phyloP scores from a whole-genome alignment of 2,797 vertebrate species.

The Alauda arvensis region DNA sequence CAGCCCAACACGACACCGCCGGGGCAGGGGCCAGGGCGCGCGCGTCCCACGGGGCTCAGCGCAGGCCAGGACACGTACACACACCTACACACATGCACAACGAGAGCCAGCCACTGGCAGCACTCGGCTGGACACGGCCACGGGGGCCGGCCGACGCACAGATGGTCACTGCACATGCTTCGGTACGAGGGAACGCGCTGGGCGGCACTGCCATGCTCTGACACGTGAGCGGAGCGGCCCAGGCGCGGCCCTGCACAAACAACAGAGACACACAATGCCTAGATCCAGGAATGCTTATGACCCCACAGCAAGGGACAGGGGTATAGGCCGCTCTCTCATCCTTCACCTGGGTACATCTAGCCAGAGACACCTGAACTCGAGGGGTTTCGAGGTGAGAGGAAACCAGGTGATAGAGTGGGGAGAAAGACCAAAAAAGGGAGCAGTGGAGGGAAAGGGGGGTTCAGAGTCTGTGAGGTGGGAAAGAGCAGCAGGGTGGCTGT shows the following conservation, averaged over 20 bases:
- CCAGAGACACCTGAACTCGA: background rate
- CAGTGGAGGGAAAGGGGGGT: slow-evolving; percentile 4
- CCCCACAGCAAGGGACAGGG: slow-evolving; percentile 18
- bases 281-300: slow-evolving; percentile 32
- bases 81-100: slow-evolving; percentile 42
- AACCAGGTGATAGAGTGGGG: background rate
- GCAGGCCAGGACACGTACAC: slow-evolving; percentile 7
- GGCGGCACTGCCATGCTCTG: background rate
- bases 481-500: slow-evolving; percentile 37
- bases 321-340: slow-evolving; percentile 8
- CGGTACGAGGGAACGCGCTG: background rate
- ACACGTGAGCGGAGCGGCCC: background rate
- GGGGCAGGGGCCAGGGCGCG: background rate
- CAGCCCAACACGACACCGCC: background rate
- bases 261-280: slow-evolving; percentile 19
- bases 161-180: background rate
- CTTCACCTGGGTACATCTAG: slow-evolving; percentile 37
- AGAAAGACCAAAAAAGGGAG: slow-evolving; percentile 38
- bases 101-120: background rate
- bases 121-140: background rate
- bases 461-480: slow-evolving; percentile 61
- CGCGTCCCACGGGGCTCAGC: background rate
- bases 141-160: background rate
- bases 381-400: slow-evolving; percentile 1
- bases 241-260: background rate